These are phyloP conservation scores for Cygnus olor DNA, from an alignment of 2,797 vertebrate genomes.

Conservation along the genomic window DNA sequence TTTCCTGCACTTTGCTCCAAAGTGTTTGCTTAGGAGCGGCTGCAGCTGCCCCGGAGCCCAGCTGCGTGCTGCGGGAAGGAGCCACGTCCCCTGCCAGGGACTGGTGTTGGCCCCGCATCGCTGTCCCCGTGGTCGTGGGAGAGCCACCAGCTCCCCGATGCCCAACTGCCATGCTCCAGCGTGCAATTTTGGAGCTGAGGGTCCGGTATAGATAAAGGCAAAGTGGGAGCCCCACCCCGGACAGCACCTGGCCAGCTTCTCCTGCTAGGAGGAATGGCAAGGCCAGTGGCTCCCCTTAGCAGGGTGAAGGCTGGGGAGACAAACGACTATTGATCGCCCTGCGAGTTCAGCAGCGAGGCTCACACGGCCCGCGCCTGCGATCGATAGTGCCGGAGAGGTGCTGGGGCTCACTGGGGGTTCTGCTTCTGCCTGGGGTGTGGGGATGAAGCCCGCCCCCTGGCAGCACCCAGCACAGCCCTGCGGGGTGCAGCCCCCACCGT, in stretches of 20 bases:
- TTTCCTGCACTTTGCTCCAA: background rate
- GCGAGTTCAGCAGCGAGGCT: background rate
- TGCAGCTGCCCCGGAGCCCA: background rate
- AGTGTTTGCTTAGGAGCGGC: background rate
- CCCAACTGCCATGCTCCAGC: rapidly evolving
- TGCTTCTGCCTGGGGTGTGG: background rate
- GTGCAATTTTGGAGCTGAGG: background rate
- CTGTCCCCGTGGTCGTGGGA: rapidly evolving
- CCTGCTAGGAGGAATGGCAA: background rate
- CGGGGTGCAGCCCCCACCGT: background rate
- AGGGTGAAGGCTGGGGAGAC: background rate
- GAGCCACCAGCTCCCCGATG: rapidly evolving
- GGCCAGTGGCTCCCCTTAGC: conserved; percentile 2
- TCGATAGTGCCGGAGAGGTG: background rate
- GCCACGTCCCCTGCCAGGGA: background rate
- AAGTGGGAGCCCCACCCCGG: background rate
- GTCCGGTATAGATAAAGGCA: background rate
- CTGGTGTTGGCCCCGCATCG: rapidly evolving
- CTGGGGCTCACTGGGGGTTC: background rate
- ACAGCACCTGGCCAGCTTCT: background rate
- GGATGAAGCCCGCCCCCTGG: background rate
- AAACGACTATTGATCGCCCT: conserved; percentile 36
- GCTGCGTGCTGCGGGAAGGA: background rate
- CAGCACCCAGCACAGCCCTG: background rate
- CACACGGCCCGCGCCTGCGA: background rate